Conservation (phyloP, 2,113 vertebrate genomes). For the Spea multiplicata region DNA sequence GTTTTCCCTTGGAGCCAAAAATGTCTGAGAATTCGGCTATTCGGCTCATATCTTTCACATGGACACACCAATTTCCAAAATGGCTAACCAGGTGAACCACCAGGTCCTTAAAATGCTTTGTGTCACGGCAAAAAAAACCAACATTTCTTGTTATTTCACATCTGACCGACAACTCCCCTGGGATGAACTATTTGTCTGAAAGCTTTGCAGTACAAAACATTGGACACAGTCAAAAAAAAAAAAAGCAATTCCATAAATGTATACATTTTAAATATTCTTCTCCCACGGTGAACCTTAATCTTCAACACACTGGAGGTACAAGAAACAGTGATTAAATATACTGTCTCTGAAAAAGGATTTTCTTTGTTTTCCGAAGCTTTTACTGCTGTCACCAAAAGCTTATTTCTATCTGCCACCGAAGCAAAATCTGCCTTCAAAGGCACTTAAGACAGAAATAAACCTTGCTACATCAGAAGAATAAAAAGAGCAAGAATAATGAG, state of each 20-base stretch:
- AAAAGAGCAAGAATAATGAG: conserved; percentile 53
- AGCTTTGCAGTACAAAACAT: not conserved
- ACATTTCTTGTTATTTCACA: too few relatives aligned
- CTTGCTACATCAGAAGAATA: conserved; percentile 47
- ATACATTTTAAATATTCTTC: not conserved
- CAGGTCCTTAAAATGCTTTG: too few relatives aligned
- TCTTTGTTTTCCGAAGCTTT: conserved; percentile 50
- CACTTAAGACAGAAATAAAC: conserved; percentile 43
- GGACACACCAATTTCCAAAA: too few relatives aligned
- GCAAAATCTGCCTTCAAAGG: conserved; percentile 53
- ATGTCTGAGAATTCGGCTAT: too few relatives aligned
- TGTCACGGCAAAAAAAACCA: too few relatives aligned
- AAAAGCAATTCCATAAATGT: not conserved
- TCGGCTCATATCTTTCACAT: too few relatives aligned
- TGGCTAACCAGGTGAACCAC: too few relatives aligned
- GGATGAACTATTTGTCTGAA: too few relatives aligned
- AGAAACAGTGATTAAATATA: conserved; percentile 51
- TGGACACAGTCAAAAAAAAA: not conserved
- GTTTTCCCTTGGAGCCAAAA: too few relatives aligned
- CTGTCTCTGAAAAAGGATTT: conserved; percentile 44
- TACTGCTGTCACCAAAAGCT: conserved; percentile 37
- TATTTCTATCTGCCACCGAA: conserved; percentile 46
- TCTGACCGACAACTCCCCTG: too few relatives aligned
- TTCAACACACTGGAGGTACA: conserved; percentile 30
- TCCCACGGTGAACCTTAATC: not conserved